Base-by-base conservation (phyloP, 2,888 invertebrate genomes). In the Galerucella pusilla region DNA sequence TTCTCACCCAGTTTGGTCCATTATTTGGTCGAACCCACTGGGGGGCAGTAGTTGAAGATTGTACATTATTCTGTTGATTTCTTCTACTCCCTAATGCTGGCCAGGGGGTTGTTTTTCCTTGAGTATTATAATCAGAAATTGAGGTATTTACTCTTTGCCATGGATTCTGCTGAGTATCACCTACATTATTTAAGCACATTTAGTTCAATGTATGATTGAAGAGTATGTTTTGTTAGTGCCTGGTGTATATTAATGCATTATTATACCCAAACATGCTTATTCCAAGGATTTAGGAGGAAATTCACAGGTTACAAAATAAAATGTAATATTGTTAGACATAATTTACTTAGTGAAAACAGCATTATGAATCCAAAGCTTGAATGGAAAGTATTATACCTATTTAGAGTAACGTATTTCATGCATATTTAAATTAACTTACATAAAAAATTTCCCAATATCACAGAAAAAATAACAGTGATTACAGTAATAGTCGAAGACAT, bases 31-130 rank as follows among this genome's bases (percentile, higher is more conserved):
- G 74, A 64, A 78, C 68, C 77, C 77, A 76, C 65, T 69, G 46
- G 28, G 75, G 74, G 6, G 69, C 60, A 49, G 63, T 74, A 25
- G 75, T 79, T 61, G 35, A 46, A 70, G 72, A 52, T 61, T 49
- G 70, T 4, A 46, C 52, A 68, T 57, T 71, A 46, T 69, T 73
- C 11, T 68, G 72, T 74, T 76, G 73, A 71, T 69, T 72, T 73
- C 71, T 75, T 63, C 68, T 67, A 71, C 73, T 75, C 52, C 83
- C 83, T 70, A 85, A 79, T 28, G 79, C 75, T 16, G 85, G 85
- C 85, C 85, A 84, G 35, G 83, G 83, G 2, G 85, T 85, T 9
- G 81, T 76, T 71, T 66, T 60, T 74, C 73, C 75, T 63, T 73
- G 49, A 42, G 25, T 63, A 57, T 77, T 68, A 60, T 63, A 67